Percentiles rank a stretch among this genome's conserved stretches.
phyloP scores from a whole-genome alignment of 2,797 vertebrate species.

The Podarcis lilfordi region DNA sequence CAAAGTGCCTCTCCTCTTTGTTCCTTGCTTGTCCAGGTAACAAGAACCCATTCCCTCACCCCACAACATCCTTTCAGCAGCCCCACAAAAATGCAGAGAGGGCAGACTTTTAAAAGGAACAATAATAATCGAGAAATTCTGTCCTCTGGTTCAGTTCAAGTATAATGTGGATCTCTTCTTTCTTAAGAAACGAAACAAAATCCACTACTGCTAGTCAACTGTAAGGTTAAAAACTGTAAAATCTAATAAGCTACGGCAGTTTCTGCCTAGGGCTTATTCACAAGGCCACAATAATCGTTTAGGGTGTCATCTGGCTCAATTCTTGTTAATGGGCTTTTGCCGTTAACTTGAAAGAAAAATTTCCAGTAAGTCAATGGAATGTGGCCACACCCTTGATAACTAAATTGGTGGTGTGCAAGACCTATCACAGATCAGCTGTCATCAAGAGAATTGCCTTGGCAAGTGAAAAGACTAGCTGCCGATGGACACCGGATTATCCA shows the following conservation, averaged over 20 bases:
- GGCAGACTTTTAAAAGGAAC: not conserved
- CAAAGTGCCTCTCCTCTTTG: not conserved
- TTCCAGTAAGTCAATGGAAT: not conserved
- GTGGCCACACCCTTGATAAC: not conserved
- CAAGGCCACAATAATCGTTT: not conserved
- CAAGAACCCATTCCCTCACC: not conserved
- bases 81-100: not conserved
- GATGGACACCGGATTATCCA: not conserved
- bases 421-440: too few species aligned
- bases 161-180: not conserved
- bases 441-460: not conserved
- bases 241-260: not conserved
- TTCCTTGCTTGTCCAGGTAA: not conserved
- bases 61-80: not conserved
- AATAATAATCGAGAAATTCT: not conserved
- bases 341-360: not conserved
- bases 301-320: not conserved
- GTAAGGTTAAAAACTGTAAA: not conserved
- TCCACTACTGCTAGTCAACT: not conserved
- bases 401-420: not conserved
- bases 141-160: not conserved
- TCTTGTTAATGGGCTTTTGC: not conserved
- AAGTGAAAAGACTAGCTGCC: not conserved
- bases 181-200: not conserved
- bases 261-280: not conserved